Base-by-base conservation (phyloP, 1,140 invertebrate genomes). In the Vanessa atalanta region DNA sequence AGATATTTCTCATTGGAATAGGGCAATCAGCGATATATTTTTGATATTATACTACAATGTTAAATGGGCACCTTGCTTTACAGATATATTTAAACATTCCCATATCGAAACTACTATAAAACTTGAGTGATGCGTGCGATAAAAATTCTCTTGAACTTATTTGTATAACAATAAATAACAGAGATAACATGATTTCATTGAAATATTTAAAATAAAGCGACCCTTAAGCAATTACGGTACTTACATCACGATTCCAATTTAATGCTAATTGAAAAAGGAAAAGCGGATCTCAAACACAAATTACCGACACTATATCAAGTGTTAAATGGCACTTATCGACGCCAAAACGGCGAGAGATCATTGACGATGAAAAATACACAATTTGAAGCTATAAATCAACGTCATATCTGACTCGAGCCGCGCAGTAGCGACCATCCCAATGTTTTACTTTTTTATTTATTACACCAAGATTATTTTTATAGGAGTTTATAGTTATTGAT, bases 291-390 rank as follows among this genome's bases (percentile, higher is more conserved):
- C 82, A 82, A 76, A 83, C 86, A 89, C 88, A 91, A 91, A 91
- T 92, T 92, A 92, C 85, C 79, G 86, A 91, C 89, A 92, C 90
- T 91, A 92, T 79, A 92, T 92, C 90, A 92, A 91, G 90, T 92
- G 90, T 87, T 91, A 92, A 92, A 90, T 87, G 88, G 84, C 87
- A 89, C 85, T 90, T 90, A 90, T 88, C 85, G 86, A 85, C 85
- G 85, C 87, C 87, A 86, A 90, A 89, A 90, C 81, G 81, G 80
- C 85, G 83, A 85, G 84, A 79, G 83, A 85, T 85, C 84, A 83
- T 83, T 85, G 82, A 83, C 80, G 83, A 86, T 87, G 87, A 90
- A 91, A 92, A 92, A 90, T 91, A 91, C 89, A 92, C 89, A 92
- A 92, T 92, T 92, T 92, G 83, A 83, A 84, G 80, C 71, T 53